These are phyloP conservation scores for Pandemis corylana DNA, from an alignment of 2,888 invertebrate genomes.

Conservation along the genomic window DNA sequence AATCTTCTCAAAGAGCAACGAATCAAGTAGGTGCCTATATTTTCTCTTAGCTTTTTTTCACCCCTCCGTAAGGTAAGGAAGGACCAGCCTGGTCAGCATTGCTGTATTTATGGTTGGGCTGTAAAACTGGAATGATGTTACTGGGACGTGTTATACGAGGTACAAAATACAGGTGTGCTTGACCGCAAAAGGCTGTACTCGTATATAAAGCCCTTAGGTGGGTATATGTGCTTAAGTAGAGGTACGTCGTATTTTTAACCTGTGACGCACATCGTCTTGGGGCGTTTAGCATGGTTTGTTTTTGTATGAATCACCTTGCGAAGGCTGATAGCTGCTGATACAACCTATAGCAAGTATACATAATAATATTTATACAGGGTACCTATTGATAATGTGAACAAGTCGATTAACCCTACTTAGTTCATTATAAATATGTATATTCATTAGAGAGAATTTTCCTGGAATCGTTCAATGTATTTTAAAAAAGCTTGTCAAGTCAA, in stretches of 20 bases:
- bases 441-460: too few species aligned
- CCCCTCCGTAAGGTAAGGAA: too few species aligned
- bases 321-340: not conserved
- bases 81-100: not conserved
- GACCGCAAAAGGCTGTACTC: not conserved
- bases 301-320: constrained; percentile 10
- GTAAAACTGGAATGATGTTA: not conserved
- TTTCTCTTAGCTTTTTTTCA: too few species aligned
- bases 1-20: too few species aligned
- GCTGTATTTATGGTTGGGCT: not conserved
- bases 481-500: too few species aligned
- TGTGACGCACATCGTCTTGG: constrained; percentile 18
- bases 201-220: too few species aligned
- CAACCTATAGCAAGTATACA: too few species aligned
- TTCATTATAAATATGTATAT: not conserved
- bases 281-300: constrained; percentile 4
- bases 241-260: constrained; percentile 25
- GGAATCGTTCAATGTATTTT: too few species aligned
- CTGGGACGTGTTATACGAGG: not conserved
- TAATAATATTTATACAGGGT: too few species aligned
- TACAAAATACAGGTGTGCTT: not conserved
- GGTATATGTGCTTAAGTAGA: not conserved
- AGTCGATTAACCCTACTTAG: not conserved
- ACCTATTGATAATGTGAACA: too few species aligned
- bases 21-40: too few species aligned